phyloP scores from a whole-genome alignment of 1,140 invertebrate genomes.

The Drosophila sulfurigaster region DNA sequence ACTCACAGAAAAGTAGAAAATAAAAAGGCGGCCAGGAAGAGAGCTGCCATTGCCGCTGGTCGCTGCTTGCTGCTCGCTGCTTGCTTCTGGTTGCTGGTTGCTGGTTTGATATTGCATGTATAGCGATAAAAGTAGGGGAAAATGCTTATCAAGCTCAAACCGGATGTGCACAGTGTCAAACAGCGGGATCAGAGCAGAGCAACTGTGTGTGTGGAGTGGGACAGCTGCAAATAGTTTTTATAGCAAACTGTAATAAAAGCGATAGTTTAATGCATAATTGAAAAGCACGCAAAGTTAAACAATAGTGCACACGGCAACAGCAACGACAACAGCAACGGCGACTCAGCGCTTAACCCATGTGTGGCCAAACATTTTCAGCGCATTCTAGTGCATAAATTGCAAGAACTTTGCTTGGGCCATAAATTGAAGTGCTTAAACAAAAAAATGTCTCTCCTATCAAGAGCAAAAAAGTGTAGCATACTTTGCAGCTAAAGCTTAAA shows the following conservation, averaged over 20 bases:
- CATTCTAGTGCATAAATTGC: constrained; percentile 9
- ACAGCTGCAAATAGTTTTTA: constrained; percentile 33
- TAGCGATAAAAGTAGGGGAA: constrained; percentile 72
- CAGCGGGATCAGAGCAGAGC: constrained; percentile 28
- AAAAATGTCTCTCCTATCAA: not conserved
- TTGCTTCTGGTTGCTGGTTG: not conserved
- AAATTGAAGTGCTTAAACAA: constrained; percentile 3
- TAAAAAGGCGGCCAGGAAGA: constrained; percentile 50
- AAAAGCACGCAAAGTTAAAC: constrained; percentile 78
- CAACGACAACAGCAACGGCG: constrained; percentile 4
- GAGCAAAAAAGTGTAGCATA: not conserved
- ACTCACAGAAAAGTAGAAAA: constrained; percentile 71
- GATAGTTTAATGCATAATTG: constrained; percentile 81
- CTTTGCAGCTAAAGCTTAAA: not conserved
- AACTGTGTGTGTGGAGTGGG: not conserved
- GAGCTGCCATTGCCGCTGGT: not conserved
- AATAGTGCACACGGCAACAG: constrained; percentile 43
- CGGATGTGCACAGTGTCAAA: constrained; percentile 80
- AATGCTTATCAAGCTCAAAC: constrained; percentile 77
- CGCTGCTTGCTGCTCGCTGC: no score
- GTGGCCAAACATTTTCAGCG: constrained; percentile 13
- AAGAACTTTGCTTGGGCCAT: not conserved
- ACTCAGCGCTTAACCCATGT: constrained; percentile 48
- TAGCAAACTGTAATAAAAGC: constrained; percentile 51
- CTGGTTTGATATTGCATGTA: constrained; percentile 34